These are phyloP conservation scores for Stictocephala bisonia DNA, from an alignment of 2,888 invertebrate species.

Conservation along the genomic window DNA sequence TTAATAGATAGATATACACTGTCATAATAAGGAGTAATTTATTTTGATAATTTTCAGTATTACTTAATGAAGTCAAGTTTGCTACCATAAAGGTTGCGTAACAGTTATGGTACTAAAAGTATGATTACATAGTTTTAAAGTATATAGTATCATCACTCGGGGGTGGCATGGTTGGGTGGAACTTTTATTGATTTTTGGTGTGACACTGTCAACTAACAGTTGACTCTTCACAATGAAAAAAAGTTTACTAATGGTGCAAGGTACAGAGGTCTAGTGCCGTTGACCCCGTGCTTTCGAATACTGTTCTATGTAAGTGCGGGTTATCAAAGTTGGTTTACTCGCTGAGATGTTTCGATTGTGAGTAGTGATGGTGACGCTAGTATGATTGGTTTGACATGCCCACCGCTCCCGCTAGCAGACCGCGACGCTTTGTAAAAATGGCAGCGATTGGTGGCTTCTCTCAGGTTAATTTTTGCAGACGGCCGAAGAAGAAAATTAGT, in stretches of 20 bases:
- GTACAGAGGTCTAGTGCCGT: slow-evolving; percentile 15
- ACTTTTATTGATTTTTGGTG: slow-evolving; percentile 73
- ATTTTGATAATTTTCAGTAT: too few relatives aligned
- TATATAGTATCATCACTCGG: slow-evolving; percentile 1
- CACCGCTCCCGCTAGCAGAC: slow-evolving; percentile 38
- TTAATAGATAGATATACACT: too few relatives aligned
- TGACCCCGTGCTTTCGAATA: slow-evolving; percentile 3
- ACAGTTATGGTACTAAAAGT: too few relatives aligned
- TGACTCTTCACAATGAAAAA: slow-evolving; percentile 67
- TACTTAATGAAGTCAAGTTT: too few relatives aligned
- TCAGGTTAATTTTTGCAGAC: slow-evolving; percentile 67
- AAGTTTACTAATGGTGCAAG: slow-evolving; percentile 32
- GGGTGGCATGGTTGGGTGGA: slow-evolving; percentile 43
- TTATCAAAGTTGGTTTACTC: not conserved
- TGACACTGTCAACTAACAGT: slow-evolving; percentile 72
- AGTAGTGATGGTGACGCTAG: not conserved
- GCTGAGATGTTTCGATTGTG: not conserved
- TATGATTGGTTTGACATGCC: slow-evolving; percentile 43
- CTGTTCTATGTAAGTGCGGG: too few relatives aligned
- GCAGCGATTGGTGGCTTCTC: slow-evolving; percentile 66
- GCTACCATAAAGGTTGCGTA: too few relatives aligned
- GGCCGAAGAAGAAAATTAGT: slow-evolving; percentile 70
- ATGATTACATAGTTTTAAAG: too few relatives aligned
- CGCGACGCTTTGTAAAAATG: slow-evolving; percentile 65
- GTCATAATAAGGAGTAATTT: too few relatives aligned